Evolutionary conservation across 92 coral and sea anemone genomes (phyloP).

Genomic region (Phenganax stokvisi): DNA sequence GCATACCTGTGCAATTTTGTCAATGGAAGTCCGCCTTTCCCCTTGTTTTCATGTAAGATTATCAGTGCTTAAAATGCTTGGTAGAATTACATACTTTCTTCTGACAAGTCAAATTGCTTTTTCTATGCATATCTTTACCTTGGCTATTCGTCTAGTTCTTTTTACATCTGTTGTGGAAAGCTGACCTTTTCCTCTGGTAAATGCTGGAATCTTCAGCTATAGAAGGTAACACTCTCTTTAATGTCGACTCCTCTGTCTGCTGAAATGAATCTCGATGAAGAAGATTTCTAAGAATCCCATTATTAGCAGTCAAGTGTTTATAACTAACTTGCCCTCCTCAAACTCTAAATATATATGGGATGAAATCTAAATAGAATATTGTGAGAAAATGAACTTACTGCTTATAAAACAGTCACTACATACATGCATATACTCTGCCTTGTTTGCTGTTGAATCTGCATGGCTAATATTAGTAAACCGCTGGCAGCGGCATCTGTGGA

Average conservation of each 20-base stretch:
- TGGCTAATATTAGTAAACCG: too few relatives aligned
- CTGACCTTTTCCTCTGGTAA: not conserved
- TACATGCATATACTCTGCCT: too few relatives aligned
- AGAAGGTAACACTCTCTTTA: slow-evolving; percentile 12
- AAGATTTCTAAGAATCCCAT: too few relatives aligned
- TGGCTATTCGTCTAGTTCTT: slow-evolving; percentile 12
- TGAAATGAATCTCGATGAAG: slow-evolving; percentile 39
- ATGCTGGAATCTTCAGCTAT: slow-evolving; percentile 21
- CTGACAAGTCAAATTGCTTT: not conserved
- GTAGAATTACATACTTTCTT: slow-evolving; percentile 8
- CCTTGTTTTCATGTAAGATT: slow-evolving; percentile 19
- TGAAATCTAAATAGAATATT: too few relatives aligned
- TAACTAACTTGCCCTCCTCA: too few relatives aligned
- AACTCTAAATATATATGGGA: too few relatives aligned
- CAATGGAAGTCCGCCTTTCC: slow-evolving; percentile 31
- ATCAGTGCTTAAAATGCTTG: slow-evolving; percentile 33
- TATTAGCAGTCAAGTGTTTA: too few relatives aligned
- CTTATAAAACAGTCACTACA: too few relatives aligned
- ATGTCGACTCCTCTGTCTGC: slow-evolving; percentile 55
- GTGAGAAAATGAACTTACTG: too few relatives aligned
- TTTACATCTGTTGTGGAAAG: slow-evolving; percentile 1
- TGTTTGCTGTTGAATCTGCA: too few relatives aligned
- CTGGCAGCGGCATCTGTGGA: too few relatives aligned
- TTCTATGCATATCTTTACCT: not conserved
- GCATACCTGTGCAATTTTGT: slow-evolving; percentile 38